Evolutionary conservation across 2,113 vertebrate species (phyloP).

Genomic region (Zapornia atra): DNA sequence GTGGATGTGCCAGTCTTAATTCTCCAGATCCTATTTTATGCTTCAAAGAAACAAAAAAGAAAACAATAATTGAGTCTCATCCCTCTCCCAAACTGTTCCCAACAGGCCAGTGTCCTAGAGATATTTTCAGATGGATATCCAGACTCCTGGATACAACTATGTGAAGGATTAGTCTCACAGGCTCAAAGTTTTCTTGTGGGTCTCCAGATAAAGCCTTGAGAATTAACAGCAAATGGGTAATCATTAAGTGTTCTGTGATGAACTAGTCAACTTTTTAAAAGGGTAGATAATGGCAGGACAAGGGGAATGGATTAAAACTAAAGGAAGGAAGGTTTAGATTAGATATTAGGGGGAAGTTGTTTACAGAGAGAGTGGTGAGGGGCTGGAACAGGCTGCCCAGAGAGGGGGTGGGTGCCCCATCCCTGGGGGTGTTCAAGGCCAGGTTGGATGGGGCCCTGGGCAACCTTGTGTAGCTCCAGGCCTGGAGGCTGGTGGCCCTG

Average conservation of each 20-base stretch:
- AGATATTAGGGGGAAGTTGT: too few species aligned
- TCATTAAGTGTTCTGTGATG: neutral
- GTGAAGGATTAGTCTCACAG: accelerated
- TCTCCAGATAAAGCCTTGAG: neutral
- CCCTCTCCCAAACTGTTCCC: neutral
- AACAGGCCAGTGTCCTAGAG: accelerated
- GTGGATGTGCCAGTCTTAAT: neutral
- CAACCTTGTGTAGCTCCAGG: too few species aligned
- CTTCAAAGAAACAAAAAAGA: neutral
- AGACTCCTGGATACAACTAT: accelerated
- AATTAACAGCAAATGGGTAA: neutral
- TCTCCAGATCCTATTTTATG: neutral
- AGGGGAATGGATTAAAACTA: too few species aligned
- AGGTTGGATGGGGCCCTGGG: too few species aligned
- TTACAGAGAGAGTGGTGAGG: too few species aligned
- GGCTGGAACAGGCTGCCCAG: too few species aligned
- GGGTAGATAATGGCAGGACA: too few species aligned
- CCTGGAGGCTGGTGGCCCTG: too few species aligned
- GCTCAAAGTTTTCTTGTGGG: neutral
- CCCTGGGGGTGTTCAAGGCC: too few species aligned
- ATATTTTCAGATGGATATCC: neutral
- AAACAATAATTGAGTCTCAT: neutral
- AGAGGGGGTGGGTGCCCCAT: too few species aligned
- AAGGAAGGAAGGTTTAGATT: too few species aligned
- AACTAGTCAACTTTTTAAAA: too few species aligned